Base-by-base conservation (phyloP, 2,113 vertebrate genomes). In the Protobothrops mucrosquamatus region DNA sequence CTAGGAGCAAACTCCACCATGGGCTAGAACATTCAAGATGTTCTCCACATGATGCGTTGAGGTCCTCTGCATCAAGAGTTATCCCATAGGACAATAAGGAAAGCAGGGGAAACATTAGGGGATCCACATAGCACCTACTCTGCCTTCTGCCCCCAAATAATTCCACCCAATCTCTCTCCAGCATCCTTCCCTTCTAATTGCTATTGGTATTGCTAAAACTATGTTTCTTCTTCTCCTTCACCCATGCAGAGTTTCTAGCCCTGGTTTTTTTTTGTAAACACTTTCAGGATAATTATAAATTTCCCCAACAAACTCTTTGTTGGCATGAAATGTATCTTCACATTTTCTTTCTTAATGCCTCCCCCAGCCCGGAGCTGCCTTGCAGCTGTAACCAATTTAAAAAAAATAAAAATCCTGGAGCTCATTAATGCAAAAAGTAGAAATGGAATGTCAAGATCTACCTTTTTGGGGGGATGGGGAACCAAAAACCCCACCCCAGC, bases 401-500 rank as follows among this genome's bases (percentile, higher is more conserved):
- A 34, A 48, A 48, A n/a, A 74, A n/a, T 64, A 64, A 34, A 96
- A 95, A 97, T 91, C 86, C 26, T 4, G 54, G 94, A 81, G 92
- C 90, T 95, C 87, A 26, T 81, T 55, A 54, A 88, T 88, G 86
- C 85, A 55, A 87, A 55, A 55, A 59, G 29, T 39, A 64, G 86
- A 34, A 59, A n/a, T 52, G 29, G 48, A 69, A 81, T 34, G 24
- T 85, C 7, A 43, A 48, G 61, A 89, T 39, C 18, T 39, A 39
- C 7, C 69, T 39, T 39, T 20, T 20, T 1, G 0, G 18, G 18
- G 69, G 29, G 61, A 15, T 3, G 15, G 69, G 6, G 15, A 15
- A 12, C 10, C 93, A 95, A 88, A 89, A 93, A 93, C 59, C 94
- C 89, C 91, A 64, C 94, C 89, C 91, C 92, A 91, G 91, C 89